Percentiles rank a stretch among this genome's conserved stretches.
phyloP scores from a whole-genome alignment of 1,140 invertebrate species.

The Pseudobourletiella spinata region DNA sequence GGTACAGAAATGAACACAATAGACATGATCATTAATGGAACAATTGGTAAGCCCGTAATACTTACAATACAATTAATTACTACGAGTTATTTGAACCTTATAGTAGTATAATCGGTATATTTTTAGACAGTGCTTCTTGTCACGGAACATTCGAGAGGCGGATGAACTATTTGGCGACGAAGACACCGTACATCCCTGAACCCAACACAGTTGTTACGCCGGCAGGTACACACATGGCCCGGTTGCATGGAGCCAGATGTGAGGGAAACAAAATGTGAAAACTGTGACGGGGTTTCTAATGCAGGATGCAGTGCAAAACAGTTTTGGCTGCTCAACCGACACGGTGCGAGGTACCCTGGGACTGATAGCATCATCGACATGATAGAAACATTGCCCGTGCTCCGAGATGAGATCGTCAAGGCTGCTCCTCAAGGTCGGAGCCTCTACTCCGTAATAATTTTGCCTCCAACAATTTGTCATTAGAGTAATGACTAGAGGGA shows the following conservation, averaged over 20 bases:
- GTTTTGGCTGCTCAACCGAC: conserved; percentile 56
- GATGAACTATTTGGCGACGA: not conserved
- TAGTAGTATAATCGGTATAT: no score
- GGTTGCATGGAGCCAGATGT: not conserved
- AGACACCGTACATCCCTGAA: not conserved
- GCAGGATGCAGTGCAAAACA: conserved; percentile 52
- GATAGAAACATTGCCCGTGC: conserved; percentile 42
- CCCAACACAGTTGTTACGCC: not conserved
- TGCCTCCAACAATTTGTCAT: no score
- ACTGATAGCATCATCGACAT: conserved; percentile 47
- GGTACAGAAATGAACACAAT: no score
- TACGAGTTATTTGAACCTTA: no score
- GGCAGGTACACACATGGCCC: not conserved
- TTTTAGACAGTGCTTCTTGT: no score
- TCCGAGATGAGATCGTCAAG: conserved; percentile 44
- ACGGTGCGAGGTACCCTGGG: conserved; percentile 58
- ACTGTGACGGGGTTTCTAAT: not conserved
- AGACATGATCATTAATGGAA: no score
- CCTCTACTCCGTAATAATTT: no score
- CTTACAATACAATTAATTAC: no score
- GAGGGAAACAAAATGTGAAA: not conserved
- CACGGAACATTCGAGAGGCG: not conserved
- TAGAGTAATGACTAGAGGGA: no score
- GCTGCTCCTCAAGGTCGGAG: not conserved
- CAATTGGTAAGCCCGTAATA: no score